These are phyloP conservation scores for Tetramorium bicarinatum DNA, from an alignment of 2,888 invertebrate species.

Conservation along the genomic window DNA sequence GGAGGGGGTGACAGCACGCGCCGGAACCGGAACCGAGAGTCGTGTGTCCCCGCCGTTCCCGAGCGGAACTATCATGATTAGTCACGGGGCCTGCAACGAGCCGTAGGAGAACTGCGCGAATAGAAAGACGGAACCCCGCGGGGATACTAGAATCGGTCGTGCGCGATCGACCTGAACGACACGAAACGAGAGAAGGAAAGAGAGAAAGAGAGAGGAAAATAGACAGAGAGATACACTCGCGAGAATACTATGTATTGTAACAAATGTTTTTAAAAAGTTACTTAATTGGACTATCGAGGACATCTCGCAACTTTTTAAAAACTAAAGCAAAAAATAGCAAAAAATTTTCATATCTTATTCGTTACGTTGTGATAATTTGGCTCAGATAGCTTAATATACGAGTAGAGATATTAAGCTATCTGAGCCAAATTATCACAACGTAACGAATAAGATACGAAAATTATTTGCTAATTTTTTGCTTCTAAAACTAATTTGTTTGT, in stretches of 20 bases:
- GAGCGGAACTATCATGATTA: slow-evolving; percentile 86
- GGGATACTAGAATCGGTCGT: slow-evolving; percentile 65
- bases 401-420: too few species aligned
- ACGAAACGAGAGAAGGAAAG: slow-evolving; percentile 34
- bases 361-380: too few species aligned
- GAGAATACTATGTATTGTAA: slow-evolving; percentile 11
- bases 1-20: slow-evolving; percentile 79
- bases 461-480: too few species aligned
- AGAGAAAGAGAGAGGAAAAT: slow-evolving; percentile 54
- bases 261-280: not conserved
- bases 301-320: too few species aligned
- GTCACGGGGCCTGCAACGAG: slow-evolving; percentile 85
- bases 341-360: too few species aligned
- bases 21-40: slow-evolving; percentile 86
- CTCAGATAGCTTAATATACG: too few species aligned
- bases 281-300: too few species aligned
- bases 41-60: slow-evolving; percentile 86
- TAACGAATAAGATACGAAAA: too few species aligned
- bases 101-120: slow-evolving; percentile 72
- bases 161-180: slow-evolving; percentile 75
- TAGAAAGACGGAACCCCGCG: slow-evolving; percentile 71
- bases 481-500: too few species aligned
- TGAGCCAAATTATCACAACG: too few species aligned
- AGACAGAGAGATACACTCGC: slow-evolving; percentile 42
- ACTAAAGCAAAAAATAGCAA: too few species aligned